These are phyloP conservation scores for Saccostrea echinata DNA, from an alignment of 1,140 invertebrate species.

Conservation along the genomic window DNA sequence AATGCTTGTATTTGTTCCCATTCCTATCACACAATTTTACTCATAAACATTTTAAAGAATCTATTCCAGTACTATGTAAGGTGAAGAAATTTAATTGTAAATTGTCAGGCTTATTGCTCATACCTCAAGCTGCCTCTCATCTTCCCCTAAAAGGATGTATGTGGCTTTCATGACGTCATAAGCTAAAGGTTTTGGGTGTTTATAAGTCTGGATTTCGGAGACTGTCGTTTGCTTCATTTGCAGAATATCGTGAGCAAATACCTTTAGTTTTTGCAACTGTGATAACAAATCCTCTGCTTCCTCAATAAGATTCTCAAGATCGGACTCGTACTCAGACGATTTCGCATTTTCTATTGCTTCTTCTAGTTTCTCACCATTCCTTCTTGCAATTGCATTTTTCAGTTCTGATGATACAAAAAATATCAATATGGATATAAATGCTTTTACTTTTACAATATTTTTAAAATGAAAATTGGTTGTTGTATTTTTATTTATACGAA, in stretches of 20 bases:
- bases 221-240: slow-evolving; percentile 52
- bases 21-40: slow-evolving; percentile 31
- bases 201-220: slow-evolving; percentile 52
- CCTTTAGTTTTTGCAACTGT: slow-evolving; percentile 30
- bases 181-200: slow-evolving; percentile 44
- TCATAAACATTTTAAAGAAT: neutral
- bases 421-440: too few species aligned
- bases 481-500: too few species aligned
- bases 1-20: slow-evolving; percentile 52
- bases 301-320: slow-evolving; percentile 23
- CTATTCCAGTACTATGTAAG: neutral
- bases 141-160: slow-evolving; percentile 52
- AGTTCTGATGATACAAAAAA: neutral
- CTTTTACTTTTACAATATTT: too few species aligned
- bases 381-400: slow-evolving; percentile 42
- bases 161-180: slow-evolving; percentile 58
- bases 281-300: slow-evolving; percentile 44
- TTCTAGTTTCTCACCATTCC: slow-evolving; percentile 47
- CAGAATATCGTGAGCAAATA: slow-evolving; percentile 35
- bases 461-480: too few species aligned
- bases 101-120: neutral
- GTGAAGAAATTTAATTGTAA: neutral
- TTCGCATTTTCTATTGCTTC: slow-evolving; percentile 49
- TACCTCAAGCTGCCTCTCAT: slow-evolving; percentile 34
- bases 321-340: slow-evolving; percentile 9